Base-by-base conservation (phyloP, 2,888 invertebrate genomes). In the Drosophila birchii region DNA sequence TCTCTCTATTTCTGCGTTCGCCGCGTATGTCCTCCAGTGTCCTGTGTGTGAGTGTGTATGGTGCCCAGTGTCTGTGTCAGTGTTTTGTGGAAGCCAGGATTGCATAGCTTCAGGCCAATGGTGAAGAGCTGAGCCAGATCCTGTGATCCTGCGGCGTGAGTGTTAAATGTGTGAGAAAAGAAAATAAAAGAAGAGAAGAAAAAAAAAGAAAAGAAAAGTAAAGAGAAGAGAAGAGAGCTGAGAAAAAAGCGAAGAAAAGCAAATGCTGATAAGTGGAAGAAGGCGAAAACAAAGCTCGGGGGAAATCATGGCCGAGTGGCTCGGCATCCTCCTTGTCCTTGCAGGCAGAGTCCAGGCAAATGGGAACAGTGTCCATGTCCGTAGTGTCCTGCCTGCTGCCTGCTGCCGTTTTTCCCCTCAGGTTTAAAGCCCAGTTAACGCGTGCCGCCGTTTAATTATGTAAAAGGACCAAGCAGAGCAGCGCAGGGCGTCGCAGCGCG, bases 301-400 rank as follows among this genome's bases (percentile, higher is more conserved):
- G 89, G 86, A 86, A 86, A 86, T 89, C 80, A 87, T 85, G 76
- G 76, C 78, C 86, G 82, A 89, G 87, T 87, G 85, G 62, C 75
- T 62, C 45, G 55, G 67, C 72, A 60, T 59, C 47, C 47, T 49
- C 29, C 60, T 34, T 54, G 72, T 54, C 61, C 49, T 71, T 72
- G 70, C 43, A 16, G 61, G 6, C 45, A 45, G 60, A 29, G 62
- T 72, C 73, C 67, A 66, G 66, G 73, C 75, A 74, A 74, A 63
- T 61, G 54, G 39, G 36, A 54, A 43, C 38, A 34, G 44, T 51
- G 51, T 51, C 51, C 51, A 51, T 16, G 51, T 53, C 16, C 16
- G 5, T 51, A 57, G 9, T 45, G 29, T 29, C 29, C 29, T 29
- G 72, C 55, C 47, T 55, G 63, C 47, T 47, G 47, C 29, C 47